Percentiles rank a stretch among this genome's conserved stretches.
These are phyloP conservation scores for Nematolebias whitei DNA, from an alignment of 2,113 vertebrate genomes.

Conservation along the genomic window DNA sequence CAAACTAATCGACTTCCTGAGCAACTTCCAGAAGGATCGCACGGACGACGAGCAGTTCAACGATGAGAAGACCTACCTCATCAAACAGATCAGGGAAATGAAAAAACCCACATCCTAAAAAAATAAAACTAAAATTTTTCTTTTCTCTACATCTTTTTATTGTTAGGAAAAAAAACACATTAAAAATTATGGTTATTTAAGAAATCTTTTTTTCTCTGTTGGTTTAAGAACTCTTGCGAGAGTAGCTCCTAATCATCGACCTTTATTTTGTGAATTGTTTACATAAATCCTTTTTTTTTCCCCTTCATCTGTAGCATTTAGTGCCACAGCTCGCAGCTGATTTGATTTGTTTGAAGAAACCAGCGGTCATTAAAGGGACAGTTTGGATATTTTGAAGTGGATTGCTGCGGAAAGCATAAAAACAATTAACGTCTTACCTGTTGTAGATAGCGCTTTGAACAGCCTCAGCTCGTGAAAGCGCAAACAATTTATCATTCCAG, in stretches of 20 bases:
- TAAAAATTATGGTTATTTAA: conserved; percentile 70
- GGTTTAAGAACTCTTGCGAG: conserved; percentile 57
- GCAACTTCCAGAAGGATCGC: conserved; percentile 96
- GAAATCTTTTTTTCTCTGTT: conserved; percentile 48
- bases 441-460: too few species aligned
- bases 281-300: conserved; percentile 16
- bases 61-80: conserved; percentile 98
- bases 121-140: conserved; percentile 9
- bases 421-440: too few species aligned
- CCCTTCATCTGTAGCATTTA: conserved; percentile 55
- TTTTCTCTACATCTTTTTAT: conserved; percentile 65
- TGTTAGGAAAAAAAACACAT: conserved; percentile 68
- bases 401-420: too few species aligned
- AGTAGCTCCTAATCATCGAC: conserved; percentile 71
- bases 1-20: conserved; percentile 96
- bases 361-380: conserved; percentile 36
- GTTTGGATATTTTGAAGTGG: too few species aligned
- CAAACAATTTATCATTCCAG: too few species aligned
- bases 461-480: too few species aligned
- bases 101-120: conserved; percentile 92
- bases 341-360: conserved; percentile 60
- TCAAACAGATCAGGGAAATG: conserved; percentile 98
- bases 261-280: conserved; percentile 42
- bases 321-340: conserved; percentile 65
- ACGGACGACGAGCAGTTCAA: conserved; percentile 97